Base-by-base conservation (phyloP, 2,888 invertebrate species). In the Leucophora obtusa region DNA sequence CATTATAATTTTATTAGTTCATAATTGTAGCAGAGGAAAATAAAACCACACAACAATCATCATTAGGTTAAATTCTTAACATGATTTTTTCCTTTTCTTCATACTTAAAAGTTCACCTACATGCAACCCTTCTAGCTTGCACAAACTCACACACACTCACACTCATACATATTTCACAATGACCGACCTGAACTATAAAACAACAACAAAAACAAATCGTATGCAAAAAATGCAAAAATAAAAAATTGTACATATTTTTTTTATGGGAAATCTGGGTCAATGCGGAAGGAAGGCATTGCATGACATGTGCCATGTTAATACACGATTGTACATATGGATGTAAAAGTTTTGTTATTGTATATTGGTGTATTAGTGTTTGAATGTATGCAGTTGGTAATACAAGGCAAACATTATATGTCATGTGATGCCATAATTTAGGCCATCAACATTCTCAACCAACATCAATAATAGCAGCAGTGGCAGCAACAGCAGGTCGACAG, bases 241-340 rank as follows among this genome's bases (percentile, higher is more conserved):
- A 38, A 38, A 38, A 38, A 11, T 11, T 38, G 14, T 38, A 47
- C 14, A 47, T 47, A 7, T 47, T 47, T 50, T 69, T 47, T 62
- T 69, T 17, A 59, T 11, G 33, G 38, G 60, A 77, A 77, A 82
- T 77, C 80, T 82, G 77, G 82, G 82, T 82, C 82, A 82, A 77
- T 80, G 80, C 79, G 77, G 82, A 82, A 82, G 81, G 81, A 81
- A 81, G 81, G 81, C 81, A 81, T 81, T 77, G 81, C 81, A 81
- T 81, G 81, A 78, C 81, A 81, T 81, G 77, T 81, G 81, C 81
- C 81, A 78, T 74, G 73, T 66, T 78, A 73, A 63, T 74, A 78
- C 50, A 78, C 50, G 43, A 73, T 68, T 60, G 18, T 28, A 28
- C 28, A 28, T 17, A 75, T 33, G 43, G 28, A 54, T 21, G 14